Conservation (phyloP, 2,888 invertebrate genomes). For the Synergus japonicus region DNA sequence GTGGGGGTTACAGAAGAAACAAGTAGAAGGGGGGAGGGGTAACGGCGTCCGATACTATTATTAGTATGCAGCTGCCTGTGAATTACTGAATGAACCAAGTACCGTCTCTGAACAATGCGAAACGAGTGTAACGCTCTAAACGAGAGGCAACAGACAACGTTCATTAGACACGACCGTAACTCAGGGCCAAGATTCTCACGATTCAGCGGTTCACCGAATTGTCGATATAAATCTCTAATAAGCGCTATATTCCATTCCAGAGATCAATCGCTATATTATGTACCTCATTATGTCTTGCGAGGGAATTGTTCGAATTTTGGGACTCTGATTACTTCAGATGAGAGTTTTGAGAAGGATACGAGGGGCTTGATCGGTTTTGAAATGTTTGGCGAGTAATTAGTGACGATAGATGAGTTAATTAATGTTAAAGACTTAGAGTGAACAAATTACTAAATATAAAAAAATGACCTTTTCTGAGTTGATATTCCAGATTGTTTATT, state of each 20-base stretch:
- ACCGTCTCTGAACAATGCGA: conserved; percentile 68
- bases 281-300: not conserved
- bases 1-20: conserved; percentile 23
- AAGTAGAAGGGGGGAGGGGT: conserved; percentile 47
- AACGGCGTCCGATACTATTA: conserved; percentile 70
- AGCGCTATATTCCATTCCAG: not conserved
- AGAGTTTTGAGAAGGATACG: not conserved
- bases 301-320: not conserved
- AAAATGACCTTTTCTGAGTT: not conserved
- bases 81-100: conserved; percentile 71
- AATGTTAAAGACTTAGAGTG: not conserved
- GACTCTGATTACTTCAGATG: not conserved
- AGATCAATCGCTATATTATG: not conserved
- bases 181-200: conserved; percentile 23
- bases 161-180: conserved; percentile 46
- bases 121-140: conserved; percentile 47
- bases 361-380: not conserved
- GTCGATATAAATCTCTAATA: conserved; percentile 21
- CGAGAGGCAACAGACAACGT: conserved; percentile 55
- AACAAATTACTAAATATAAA: not conserved
- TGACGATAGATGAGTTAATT: not conserved
- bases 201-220: conserved; percentile 6
- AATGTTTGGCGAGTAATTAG: not conserved
- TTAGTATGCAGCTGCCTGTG: conserved; percentile 72
- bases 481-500: not conserved